Evolutionary conservation across 2,888 invertebrate species (phyloP), one percentile per base, ranked within the genome.

Genomic region (Hyposoter didymator): DNA sequence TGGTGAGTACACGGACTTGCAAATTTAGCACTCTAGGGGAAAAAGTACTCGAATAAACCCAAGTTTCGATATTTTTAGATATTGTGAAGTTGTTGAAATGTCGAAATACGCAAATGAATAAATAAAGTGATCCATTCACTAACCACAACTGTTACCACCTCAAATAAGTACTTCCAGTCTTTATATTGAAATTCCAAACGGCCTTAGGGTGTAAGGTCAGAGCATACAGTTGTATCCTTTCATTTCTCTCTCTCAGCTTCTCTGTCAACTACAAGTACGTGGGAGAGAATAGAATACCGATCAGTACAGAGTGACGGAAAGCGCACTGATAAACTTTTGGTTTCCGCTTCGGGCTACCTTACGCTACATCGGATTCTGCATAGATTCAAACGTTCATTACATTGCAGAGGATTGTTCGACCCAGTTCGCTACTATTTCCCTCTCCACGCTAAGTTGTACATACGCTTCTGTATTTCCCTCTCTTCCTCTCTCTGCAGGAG

Each of bases 381-480:
- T 69, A 74, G 85, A 83, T 82, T 84, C 59, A 52, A 62, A 47
- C 82, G 74, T 74, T 85, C 74, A 83, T 78, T 79, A 85, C 83
- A 74, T 78, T 45, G 22, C 72, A 32, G 66, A 73, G 72, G 72
- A 66, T 28, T 52, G 72, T 45, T 81, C 73, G 84, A 82, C 80
- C 79, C 76, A 76, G 70, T 84, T 84, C 55, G n/a, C 59, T 52
- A 22, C 73, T 62, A 59, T 73, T 78, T 66, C 45, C 32, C 55
- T 76, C 22, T 5, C 52, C 55, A 55, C 14, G 55, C 6, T 10
- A 14, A 22, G 14, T 59, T 59, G 28, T 28, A 59, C 28, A 28
- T 59, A 28, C 59, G 59, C 59, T 59, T 59, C 28, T 59, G 28
- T 59, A 1, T 59, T 28, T 28, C 14, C 3, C 59, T 59, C 59